Evolutionary conservation across 2,797 vertebrate species (phyloP).

Genomic region (Caiman crocodilus): DNA sequence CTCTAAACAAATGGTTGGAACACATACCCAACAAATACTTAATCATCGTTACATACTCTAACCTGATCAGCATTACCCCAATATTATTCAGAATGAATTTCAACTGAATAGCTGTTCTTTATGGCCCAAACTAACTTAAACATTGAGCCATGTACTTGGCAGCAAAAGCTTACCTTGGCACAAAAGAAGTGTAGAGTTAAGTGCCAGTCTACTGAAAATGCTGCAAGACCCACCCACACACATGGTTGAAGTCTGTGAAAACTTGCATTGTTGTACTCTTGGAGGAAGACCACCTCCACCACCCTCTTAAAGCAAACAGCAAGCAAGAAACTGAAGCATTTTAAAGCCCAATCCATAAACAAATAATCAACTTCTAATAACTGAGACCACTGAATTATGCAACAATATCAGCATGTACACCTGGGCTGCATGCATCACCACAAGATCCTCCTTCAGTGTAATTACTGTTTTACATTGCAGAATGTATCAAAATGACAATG

Average conservation of each 20-base stretch:
- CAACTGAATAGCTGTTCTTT: background rate
- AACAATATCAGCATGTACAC: background rate
- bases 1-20: background rate
- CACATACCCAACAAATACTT: background rate
- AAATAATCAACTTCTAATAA: background rate
- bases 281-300: background rate
- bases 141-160: background rate
- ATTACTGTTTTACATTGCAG: background rate
- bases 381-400: background rate
- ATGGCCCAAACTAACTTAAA: background rate
- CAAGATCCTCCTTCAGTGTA: background rate
- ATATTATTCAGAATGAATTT: background rate
- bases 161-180: background rate
- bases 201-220: background rate
- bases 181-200: background rate
- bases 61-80: background rate
- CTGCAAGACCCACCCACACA: background rate
- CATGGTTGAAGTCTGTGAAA: background rate
- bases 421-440: background rate
- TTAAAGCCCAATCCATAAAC: background rate
- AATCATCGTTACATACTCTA: background rate
- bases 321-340: background rate
- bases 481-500: background rate
- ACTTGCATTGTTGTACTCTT: background rate
- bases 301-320: background rate